Base-by-base conservation (phyloP, 2,113 vertebrate species). In the Otocyon megalotis region DNA sequence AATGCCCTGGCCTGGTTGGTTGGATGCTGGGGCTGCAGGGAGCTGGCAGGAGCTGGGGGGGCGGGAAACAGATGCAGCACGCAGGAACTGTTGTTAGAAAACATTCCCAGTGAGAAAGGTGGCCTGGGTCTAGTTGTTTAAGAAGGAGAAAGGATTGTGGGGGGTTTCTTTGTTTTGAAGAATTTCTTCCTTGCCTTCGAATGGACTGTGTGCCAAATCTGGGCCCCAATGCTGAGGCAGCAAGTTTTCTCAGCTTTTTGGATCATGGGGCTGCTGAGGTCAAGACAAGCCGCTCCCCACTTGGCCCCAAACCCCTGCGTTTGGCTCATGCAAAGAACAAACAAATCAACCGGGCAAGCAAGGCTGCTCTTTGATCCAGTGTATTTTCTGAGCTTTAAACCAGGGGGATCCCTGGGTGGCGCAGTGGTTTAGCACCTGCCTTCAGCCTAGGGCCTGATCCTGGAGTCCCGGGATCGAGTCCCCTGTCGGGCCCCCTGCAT, bases 231-330 rank as follows among this genome's bases (percentile, higher is more conserved):
- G 60, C 77, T 72, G 62, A 80, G n/a, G 50, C 17, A 62, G 37
- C 53, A 63, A 16, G 30, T 60, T 89, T 89, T 35, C 62, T 87
- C 35, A 22, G n/a, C 32, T 65, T 56, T 94, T 72, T 0, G 0
- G 43, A 81, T n/a, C 3, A 24, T 43, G 0, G 1, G 20, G 43
- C 56, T 30, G 9, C 71, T 30, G 26, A 87, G 8, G 56, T 54
- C 24, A 9, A 72, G 53, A 22, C 26, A 30, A 37, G 50, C 26
- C 63, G 9, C 10, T 95, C 20, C 87, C 63, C 3, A 0, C 37
- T 63, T 86, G 77, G 24, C 65, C 58, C 69, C 16, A n/a, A 4
- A 81, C n/a, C 56, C n/a, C 76, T 85, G 67, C 69, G 95, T 80
- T 62, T 37, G 77, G 67, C 30, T 69, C 16, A 13, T 2, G 10